Conservation (phyloP, 1,140 invertebrate genomes). For the Andricus grossulariae region DNA sequence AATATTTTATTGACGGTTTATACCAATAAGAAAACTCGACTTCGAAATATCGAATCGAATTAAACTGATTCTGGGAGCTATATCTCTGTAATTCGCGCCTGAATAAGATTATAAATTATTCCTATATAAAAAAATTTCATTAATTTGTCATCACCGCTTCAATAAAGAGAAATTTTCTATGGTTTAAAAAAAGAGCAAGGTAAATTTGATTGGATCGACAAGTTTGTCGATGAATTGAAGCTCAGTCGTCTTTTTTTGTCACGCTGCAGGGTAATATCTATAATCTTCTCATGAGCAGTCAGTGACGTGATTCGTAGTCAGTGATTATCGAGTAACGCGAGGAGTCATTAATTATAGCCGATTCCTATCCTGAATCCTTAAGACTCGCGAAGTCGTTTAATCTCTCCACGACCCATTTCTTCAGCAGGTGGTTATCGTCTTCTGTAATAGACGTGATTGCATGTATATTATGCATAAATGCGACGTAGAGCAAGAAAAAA, state of each 20-base stretch:
- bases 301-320: constrained; percentile 59
- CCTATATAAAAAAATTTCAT: no score
- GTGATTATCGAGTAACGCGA: constrained; percentile 60
- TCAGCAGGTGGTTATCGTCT: constrained; percentile 61
- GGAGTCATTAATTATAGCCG: constrained; percentile 64
- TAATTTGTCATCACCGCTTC: no score
- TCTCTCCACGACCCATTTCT: constrained; percentile 58
- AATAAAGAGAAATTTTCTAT: not conserved
- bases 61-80: no score
- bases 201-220: constrained; percentile 36
- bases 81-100: no score
- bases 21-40: no score
- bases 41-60: no score
- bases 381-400: constrained; percentile 52
- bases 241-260: constrained; percentile 20
- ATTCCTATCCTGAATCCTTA: constrained; percentile 41
- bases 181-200: constrained; percentile 28
- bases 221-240: constrained; percentile 39
- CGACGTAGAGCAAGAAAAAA: not conserved
- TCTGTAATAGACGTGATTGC: constrained; percentile 18
- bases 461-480: constrained; percentile 1
- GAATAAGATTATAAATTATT: no score
- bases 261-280: constrained; percentile 17
- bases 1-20: no score
- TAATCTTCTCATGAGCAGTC: constrained; percentile 43